These are phyloP conservation scores for Drosophila nr. fundita DNA, from an alignment of 2,888 invertebrate genomes.

Conservation along the genomic window DNA sequence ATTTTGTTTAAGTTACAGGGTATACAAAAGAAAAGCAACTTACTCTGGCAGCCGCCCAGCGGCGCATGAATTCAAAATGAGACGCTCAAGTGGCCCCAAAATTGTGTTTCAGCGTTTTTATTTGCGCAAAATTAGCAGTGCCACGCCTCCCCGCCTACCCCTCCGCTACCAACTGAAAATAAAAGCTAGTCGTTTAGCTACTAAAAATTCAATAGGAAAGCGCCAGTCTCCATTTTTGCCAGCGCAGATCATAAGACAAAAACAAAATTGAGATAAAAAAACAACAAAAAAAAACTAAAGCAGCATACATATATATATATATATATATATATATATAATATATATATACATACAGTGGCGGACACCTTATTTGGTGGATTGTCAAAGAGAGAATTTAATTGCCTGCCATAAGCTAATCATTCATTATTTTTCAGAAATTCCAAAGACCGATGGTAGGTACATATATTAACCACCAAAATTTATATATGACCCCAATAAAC, in stretches of 20 bases:
- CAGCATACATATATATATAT: conserved; percentile 2
- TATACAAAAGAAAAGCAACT: conserved; percentile 6
- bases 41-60: conserved; percentile 31
- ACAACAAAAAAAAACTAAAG: neutral
- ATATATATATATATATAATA: neutral
- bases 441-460: too few species aligned
- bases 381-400: too few species aligned
- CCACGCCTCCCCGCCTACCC: neutral
- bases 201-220: conserved; percentile 72
- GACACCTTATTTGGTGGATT: too few species aligned
- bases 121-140: conserved; percentile 75
- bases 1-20: neutral
- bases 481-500: too few species aligned
- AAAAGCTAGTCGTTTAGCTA: conserved; percentile 31
- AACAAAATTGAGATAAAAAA: conserved; percentile 10
- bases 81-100: conserved; percentile 70
- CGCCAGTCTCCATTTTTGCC: conserved; percentile 37
- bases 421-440: too few species aligned
- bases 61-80: conserved; percentile 77
- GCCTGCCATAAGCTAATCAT: too few species aligned
- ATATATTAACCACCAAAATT: too few species aligned
- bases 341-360: conserved; percentile 1
- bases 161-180: neutral
- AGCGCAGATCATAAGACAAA: conserved; percentile 42
- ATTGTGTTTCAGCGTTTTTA: conserved; percentile 74